Conservation (phyloP, 2,113 vertebrate species). For the Gambusia holbrooki region DNA sequence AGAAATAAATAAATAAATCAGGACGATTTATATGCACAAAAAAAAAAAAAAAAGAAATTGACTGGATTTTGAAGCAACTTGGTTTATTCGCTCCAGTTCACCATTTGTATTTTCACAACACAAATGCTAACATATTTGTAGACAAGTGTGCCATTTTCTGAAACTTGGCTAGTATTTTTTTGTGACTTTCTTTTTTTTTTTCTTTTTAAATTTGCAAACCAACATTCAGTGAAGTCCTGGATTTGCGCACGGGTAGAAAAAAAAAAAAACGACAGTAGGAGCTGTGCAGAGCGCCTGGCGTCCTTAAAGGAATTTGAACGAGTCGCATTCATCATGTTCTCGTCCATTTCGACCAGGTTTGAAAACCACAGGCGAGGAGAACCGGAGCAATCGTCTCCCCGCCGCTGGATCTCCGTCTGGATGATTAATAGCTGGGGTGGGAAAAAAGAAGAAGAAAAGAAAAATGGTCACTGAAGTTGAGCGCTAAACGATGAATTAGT, state of each 20-base stretch:
- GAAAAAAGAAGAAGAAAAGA: neutral
- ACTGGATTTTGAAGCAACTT: neutral
- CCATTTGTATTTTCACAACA: neutral
- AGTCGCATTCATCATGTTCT: slow-evolving; percentile 18
- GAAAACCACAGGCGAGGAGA: neutral
- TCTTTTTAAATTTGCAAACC: neutral
- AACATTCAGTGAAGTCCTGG: neutral
- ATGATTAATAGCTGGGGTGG: slow-evolving; percentile 46
- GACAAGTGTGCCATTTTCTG: neutral
- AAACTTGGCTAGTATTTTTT: neutral
- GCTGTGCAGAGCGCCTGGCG: neutral
- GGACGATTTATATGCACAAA: too few relatives aligned
- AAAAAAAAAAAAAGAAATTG: too few relatives aligned
- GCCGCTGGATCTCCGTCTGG: neutral
- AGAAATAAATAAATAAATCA: too few relatives aligned
- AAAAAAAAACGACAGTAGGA: slow-evolving; percentile 3
- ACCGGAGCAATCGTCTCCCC: neutral
- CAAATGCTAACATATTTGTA: neutral
- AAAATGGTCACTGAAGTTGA: neutral
- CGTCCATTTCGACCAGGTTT: neutral
- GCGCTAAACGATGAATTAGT: neutral
- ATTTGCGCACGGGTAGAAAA: neutral
- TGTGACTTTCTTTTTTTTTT: neutral
- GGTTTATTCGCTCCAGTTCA: neutral
- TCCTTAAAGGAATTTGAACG: slow-evolving; percentile 12